A percentile compares a stretch with the other conserved stretches of the same genome.
These are phyloP conservation scores for Monomorium pharaonis DNA, from an alignment of 1,140 invertebrate species.

Conservation along the genomic window DNA sequence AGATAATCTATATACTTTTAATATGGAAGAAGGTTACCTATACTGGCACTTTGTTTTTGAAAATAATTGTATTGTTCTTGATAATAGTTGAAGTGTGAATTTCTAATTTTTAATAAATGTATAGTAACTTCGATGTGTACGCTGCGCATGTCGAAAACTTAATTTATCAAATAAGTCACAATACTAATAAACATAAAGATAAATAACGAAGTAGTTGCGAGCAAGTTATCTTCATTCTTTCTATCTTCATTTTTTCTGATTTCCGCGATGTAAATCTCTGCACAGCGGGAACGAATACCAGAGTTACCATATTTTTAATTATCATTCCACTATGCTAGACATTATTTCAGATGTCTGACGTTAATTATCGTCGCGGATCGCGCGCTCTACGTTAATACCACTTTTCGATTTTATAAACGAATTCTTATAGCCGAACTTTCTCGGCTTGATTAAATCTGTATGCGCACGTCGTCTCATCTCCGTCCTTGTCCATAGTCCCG, in stretches of 20 bases:
- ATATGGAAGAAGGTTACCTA: too few species aligned
- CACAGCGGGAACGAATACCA: too few species aligned
- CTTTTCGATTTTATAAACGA: slow-evolving; percentile 25
- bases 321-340: neutral
- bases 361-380: neutral
- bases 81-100: neutral
- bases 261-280: too few species aligned
- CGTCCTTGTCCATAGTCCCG: slow-evolving; percentile 31
- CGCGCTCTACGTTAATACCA: neutral
- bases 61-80: neutral
- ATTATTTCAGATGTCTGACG: neutral
- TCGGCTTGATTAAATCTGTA: slow-evolving; percentile 25
- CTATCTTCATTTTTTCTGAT: too few species aligned
- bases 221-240: too few species aligned
- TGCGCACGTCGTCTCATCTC: slow-evolving; percentile 9
- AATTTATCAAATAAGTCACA: too few species aligned
- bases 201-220: too few species aligned
- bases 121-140: too few species aligned
- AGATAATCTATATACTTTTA: neutral
- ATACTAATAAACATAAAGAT: too few species aligned
- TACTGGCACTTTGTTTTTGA: too few species aligned
- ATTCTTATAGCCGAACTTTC: slow-evolving; percentile 15
- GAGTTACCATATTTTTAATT: too few species aligned
- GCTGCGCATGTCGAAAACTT: too few species aligned
- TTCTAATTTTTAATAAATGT: neutral